These are phyloP conservation scores for Gymnopithys bicolor DNA, from an alignment of 2,797 vertebrate genomes.

Conservation along the genomic window DNA sequence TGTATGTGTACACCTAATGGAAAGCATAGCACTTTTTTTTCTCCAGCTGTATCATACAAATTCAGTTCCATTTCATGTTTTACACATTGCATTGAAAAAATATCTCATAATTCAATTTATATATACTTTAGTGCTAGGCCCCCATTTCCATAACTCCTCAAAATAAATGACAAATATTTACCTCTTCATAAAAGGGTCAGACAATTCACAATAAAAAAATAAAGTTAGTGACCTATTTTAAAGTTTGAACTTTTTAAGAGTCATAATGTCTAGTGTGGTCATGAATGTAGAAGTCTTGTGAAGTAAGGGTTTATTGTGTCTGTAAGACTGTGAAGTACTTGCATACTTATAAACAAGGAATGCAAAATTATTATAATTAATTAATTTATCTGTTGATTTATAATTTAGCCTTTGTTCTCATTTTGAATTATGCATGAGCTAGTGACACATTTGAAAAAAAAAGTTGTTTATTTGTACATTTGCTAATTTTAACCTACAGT, in stretches of 20 bases:
- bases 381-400: constrained; percentile 6
- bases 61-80: neutral
- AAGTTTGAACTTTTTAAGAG: constrained; percentile 1
- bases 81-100: neutral
- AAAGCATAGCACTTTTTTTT: neutral
- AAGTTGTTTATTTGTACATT: neutral
- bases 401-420: constrained; percentile 32
- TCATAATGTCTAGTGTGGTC: neutral
- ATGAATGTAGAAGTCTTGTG: neutral
- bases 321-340: neutral
- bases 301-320: neutral
- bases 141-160: neutral
- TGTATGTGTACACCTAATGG: neutral
- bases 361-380: neutral
- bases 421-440: constrained; percentile 21
- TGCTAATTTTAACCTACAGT: constrained; percentile 26
- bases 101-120: neutral
- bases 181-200: neutral
- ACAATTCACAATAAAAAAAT: neutral
- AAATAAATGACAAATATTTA: neutral
- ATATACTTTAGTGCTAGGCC: neutral
- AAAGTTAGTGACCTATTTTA: neutral
- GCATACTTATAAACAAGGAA: neutral
- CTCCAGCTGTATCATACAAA: neutral
- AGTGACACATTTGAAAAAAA: neutral